These are phyloP conservation scores for Lochmaea capreae DNA, from an alignment of 2,888 invertebrate genomes.

Conservation along the genomic window DNA sequence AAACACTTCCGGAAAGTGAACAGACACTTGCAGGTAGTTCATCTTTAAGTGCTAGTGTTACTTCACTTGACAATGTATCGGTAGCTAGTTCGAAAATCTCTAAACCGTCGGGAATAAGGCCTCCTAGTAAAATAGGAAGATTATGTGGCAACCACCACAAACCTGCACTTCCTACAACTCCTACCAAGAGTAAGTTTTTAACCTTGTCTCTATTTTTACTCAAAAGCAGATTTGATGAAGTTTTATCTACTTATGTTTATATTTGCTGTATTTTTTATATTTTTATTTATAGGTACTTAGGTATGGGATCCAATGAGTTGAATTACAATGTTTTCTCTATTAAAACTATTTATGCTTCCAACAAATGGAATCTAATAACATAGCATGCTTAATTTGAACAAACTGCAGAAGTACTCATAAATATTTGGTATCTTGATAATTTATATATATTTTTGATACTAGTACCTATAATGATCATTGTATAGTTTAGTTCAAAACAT, in stretches of 20 bases:
- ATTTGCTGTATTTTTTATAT: background rate
- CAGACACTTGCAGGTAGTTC: conserved; percentile 16
- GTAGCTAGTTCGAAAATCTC: conserved; percentile 32
- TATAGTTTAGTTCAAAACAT: too few relatives aligned
- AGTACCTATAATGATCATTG: too few relatives aligned
- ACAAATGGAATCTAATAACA: too few relatives aligned
- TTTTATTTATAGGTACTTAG: background rate
- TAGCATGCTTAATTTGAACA: too few relatives aligned
- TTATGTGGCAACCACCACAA: conserved; percentile 75
- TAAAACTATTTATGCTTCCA: too few relatives aligned
- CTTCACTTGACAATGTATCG: conserved; percentile 42
- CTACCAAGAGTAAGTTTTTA: conserved; percentile 60
- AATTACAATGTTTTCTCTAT: too few relatives aligned
- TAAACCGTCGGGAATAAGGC: conserved; percentile 64
- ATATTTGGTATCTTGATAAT: too few relatives aligned
- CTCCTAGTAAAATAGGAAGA: conserved; percentile 74
- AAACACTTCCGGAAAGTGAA: conserved; percentile 12
- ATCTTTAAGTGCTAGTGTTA: conserved; percentile 44
- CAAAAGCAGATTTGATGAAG: conserved; percentile 1
- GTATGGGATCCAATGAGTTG: too few relatives aligned
- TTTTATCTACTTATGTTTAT: background rate
- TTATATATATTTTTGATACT: too few relatives aligned
- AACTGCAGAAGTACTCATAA: too few relatives aligned
- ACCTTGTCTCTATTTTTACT: conserved; percentile 23
- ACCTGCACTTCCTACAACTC: conserved; percentile 74